These are phyloP conservation scores for Tragelaphus oryx DNA, from an alignment of 2,797 vertebrate species.

Conservation along the genomic window DNA sequence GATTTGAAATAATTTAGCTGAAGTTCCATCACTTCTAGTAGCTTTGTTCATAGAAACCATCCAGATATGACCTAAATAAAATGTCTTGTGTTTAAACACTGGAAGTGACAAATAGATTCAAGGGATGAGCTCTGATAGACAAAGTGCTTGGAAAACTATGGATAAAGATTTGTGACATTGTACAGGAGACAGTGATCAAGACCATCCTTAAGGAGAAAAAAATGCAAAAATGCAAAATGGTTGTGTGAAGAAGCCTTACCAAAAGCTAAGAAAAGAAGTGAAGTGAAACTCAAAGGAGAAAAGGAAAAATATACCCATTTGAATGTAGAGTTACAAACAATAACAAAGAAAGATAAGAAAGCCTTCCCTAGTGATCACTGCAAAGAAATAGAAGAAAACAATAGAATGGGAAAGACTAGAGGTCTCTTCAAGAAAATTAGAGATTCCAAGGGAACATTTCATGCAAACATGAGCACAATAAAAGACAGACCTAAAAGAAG, in stretches of 20 bases:
- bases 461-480: too few species aligned
- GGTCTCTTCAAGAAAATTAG: background rate
- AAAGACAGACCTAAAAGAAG: too few species aligned
- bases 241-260: background rate
- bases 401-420: background rate
- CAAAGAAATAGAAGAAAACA: background rate
- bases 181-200: background rate
- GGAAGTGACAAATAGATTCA: background rate
- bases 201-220: background rate
- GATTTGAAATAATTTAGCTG: background rate
- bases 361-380: background rate
- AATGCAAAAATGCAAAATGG: background rate
- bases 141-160: background rate
- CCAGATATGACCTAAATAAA: background rate
- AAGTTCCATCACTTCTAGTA: background rate
- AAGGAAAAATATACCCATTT: background rate
- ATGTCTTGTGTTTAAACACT: background rate
- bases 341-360: background rate
- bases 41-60: background rate
- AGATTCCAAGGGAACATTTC: background rate
- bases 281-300: background rate
- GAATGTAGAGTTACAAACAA: background rate
- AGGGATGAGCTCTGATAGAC: background rate
- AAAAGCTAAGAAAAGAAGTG: background rate
- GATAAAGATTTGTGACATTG: background rate